Conservation (phyloP, 2,888 invertebrate species). For the Orthosia cruda region DNA sequence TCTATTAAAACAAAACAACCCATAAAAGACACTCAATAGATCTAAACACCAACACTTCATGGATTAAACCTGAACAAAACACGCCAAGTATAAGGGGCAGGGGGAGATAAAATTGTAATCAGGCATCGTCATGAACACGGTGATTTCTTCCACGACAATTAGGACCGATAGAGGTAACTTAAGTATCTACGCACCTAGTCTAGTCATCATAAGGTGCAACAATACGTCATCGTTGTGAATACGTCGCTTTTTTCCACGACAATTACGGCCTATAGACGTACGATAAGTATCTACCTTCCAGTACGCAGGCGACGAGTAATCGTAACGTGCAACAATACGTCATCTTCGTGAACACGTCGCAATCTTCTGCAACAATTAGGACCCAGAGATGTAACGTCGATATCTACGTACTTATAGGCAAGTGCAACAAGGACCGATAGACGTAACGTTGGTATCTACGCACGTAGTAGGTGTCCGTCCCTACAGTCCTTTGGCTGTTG, state of each 20-base stretch:
- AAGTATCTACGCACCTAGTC: conserved; percentile 6
- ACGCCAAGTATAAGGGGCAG: conserved; percentile 36
- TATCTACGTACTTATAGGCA: conserved; percentile 8
- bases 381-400: conserved; percentile 4
- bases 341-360: conserved; percentile 1
- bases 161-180: conserved; percentile 13
- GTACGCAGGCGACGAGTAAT: no score
- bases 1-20: conserved; percentile 17
- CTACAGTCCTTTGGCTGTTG: conserved; percentile 75
- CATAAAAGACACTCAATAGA: conserved; percentile 26
- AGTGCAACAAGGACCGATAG: conserved; percentile 41
- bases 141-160: conserved; percentile 58
- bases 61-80: conserved; percentile 42
- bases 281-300: background rate
- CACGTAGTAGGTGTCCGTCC: conserved; percentile 47
- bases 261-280: background rate
- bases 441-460: background rate
- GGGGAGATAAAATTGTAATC: conserved; percentile 64
- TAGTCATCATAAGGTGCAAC: conserved; percentile 73
- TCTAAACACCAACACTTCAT: conserved; percentile 40
- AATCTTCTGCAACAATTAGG: conserved; percentile 49
- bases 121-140: conserved; percentile 39
- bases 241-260: background rate
- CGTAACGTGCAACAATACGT: background rate
- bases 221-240: conserved; percentile 63